A percentile compares a stretch with the other conserved stretches of the same genome.
Conservation (phyloP, 1,140 invertebrate genomes). For the Platyura marginata region DNA sequence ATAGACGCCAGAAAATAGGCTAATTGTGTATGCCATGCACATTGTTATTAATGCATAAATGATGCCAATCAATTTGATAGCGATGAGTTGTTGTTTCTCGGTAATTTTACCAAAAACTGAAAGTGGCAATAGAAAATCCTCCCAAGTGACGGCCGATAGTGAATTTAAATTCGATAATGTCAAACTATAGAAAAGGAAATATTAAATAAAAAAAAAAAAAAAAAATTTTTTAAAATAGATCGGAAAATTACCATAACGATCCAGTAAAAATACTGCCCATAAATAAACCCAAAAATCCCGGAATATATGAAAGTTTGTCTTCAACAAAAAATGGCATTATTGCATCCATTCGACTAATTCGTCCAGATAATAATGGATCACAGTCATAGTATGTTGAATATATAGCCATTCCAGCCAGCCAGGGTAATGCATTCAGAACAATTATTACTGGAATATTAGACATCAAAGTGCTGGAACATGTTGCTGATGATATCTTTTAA, state of each 20-base stretch:
- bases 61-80: conserved; percentile 54
- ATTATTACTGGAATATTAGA: conserved; percentile 59
- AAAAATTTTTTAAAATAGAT: not conserved
- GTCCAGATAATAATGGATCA: conserved; percentile 56
- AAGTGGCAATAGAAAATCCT: conserved; percentile 62
- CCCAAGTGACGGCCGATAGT: conserved; percentile 70
- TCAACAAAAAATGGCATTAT: conserved; percentile 74
- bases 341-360: conserved; percentile 60
- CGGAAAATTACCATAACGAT: conserved; percentile 46
- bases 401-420: conserved; percentile 72
- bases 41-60: conserved; percentile 29
- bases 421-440: conserved; percentile 56
- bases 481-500: too few species aligned
- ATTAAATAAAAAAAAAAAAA: not conserved
- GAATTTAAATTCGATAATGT: conserved; percentile 71
- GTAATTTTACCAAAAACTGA: conserved; percentile 43
- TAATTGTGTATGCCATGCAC: conserved; percentile 50
- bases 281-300: conserved; percentile 71
- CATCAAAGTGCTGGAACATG: conserved; percentile 47
- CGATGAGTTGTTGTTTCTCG: conserved; percentile 47
- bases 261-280: conserved; percentile 79
- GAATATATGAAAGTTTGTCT: conserved; percentile 58
- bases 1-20: conserved; percentile 50
- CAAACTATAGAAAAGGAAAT: conserved; percentile 29
- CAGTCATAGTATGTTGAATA: conserved; percentile 71